phyloP scores from a whole-genome alignment of 1,140 invertebrate genomes.

The Octopus sinensis region DNA sequence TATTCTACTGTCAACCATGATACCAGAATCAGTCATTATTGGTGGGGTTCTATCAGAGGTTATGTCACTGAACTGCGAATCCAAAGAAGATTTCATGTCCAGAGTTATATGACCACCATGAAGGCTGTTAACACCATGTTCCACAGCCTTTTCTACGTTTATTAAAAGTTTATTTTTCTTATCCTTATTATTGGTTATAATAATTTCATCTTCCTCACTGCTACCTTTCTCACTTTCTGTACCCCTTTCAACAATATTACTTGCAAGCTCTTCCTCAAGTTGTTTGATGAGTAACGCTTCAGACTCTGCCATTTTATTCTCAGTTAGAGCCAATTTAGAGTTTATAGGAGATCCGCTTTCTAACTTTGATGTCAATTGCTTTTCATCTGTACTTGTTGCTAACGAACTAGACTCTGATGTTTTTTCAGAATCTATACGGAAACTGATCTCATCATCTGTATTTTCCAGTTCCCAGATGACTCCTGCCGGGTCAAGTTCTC shows the following conservation, averaged over 20 bases:
- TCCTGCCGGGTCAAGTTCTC: neutral
- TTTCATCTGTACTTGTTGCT: neutral
- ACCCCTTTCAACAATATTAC: neutral
- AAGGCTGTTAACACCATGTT: neutral
- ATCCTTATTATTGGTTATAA: too few species aligned
- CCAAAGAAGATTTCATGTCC: neutral
- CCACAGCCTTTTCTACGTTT: neutral
- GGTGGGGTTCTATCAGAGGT: neutral
- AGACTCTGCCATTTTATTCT: neutral
- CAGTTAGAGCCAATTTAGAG: neutral
- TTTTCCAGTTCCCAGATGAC: conserved; percentile 8
- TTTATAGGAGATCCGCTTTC: neutral
- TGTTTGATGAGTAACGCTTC: neutral
- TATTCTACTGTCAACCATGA: conserved; percentile 25
- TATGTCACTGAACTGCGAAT: neutral
- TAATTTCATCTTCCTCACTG: neutral
- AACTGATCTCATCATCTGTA: conserved; percentile 13
- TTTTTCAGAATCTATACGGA: neutral
- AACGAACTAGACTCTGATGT: neutral
- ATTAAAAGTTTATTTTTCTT: too few species aligned
- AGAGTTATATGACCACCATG: neutral
- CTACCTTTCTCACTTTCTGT: neutral
- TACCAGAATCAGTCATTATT: conserved; percentile 45
- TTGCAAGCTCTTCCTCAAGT: neutral
- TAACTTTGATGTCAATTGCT: neutral